Evolutionary conservation across 2,888 invertebrate species (phyloP), one percentile per base, ranked within the genome.

Genomic region (Lithophane leautieri): DNA sequence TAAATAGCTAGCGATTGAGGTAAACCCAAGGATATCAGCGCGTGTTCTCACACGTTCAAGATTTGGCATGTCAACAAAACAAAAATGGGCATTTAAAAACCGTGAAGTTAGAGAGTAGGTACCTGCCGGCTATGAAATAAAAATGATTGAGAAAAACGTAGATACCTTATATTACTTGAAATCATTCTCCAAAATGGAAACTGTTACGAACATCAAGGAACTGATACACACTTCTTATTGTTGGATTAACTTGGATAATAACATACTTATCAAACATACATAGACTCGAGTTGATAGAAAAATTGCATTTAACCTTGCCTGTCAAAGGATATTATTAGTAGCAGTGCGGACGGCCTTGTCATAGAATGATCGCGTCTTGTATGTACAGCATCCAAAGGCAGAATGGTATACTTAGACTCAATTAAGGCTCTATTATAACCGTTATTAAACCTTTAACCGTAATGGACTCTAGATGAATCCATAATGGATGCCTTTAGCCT

Each of bases 391-490:
- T 19, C 25, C 34, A 19, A 54, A 58, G 11, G 34, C 14, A 19
- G 22, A 44, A 52, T 61, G 34, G n/a, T 52, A 22, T 34, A 65
- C 52, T 66, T 58, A 71, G 34, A 40, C 52, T 16, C 61, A 61
- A 70, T 65, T 16, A 65, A 40, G 60, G 52, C 68, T 58, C n/a
- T 42, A 70, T 70, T 68, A 72, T 47, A 44, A 25, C 44, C 12
- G 56, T 54, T 61, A 86, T 78, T 83, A 86, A 68, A 78, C 63
- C 79, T 83, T 78, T 78, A 71, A 73, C 86, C 84, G 71, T 50
- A 86, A 83, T 83, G 4, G 22, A n/a, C 12, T n/a, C 34, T 12
- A 62, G 52, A 73, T 77, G 67, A 62, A 60, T 85, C 4, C 54
- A 34, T 62, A 50, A 66, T 70, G 8, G 28, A 28, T 25, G 52